Conservation (phyloP, 2,888 invertebrate genomes). For the Caradrina clavipalpis region DNA sequence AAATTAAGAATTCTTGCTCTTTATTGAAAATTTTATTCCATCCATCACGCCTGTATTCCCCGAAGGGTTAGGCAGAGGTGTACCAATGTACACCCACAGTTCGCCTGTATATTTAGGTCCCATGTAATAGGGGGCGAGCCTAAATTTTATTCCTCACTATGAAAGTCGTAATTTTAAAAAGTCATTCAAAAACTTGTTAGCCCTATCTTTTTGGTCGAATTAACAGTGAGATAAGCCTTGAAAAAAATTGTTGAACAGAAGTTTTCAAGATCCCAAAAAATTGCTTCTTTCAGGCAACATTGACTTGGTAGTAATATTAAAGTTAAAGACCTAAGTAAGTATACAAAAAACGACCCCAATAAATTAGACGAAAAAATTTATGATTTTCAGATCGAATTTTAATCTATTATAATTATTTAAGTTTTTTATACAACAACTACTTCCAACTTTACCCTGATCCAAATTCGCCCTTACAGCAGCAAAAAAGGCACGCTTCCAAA, state of each 20-base stretch:
- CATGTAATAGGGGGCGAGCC: too few relatives aligned
- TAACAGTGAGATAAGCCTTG: slow-evolving; percentile 36
- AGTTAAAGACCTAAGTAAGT: background rate
- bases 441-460: background rate
- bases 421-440: background rate
- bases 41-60: too few relatives aligned
- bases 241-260: slow-evolving; percentile 31
- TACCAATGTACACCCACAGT: too few relatives aligned
- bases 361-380: background rate
- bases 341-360: background rate
- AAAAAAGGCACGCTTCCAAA: slow-evolving; percentile 26
- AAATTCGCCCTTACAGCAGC: background rate
- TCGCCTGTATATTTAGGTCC: too few relatives aligned
- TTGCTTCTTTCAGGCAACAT: slow-evolving; percentile 9
- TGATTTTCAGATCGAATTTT: background rate
- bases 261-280: slow-evolving; percentile 23
- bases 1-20: slow-evolving; percentile 9
- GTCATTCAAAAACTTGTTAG: slow-evolving; percentile 8
- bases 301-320: background rate
- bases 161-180: background rate
- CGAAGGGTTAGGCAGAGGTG: too few relatives aligned
- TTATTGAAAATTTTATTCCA: background rate
- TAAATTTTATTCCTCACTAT: slow-evolving; percentile 1
- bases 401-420: too few relatives aligned
- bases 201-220: slow-evolving; percentile 21